Percentiles rank a stretch among this genome's conserved stretches.
phyloP scores from a whole-genome alignment of 2,113 vertebrate genomes.

The Gopherus evgoodei region DNA sequence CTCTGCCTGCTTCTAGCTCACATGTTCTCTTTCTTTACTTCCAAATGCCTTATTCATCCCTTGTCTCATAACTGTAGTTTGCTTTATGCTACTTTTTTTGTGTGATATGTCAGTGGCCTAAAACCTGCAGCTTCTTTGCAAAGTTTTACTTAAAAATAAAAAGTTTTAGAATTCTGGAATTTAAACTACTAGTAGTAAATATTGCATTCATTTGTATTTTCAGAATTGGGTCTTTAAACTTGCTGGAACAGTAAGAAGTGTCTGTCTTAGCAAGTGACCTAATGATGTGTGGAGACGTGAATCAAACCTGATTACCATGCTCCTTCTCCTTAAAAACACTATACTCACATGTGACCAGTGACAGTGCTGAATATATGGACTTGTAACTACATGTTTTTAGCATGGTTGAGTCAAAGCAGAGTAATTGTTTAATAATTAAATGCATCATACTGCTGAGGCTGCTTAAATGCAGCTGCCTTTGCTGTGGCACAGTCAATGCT shows the following conservation, averaged over 20 bases:
- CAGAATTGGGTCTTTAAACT: background rate
- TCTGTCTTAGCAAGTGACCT: background rate
- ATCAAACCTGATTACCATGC: background rate
- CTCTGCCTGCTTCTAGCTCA: background rate
- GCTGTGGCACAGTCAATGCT: background rate
- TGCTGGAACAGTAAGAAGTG: fast-evolving
- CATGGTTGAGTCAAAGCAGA: background rate
- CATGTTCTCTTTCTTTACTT: background rate
- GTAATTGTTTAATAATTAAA: background rate
- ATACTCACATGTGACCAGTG: fast-evolving
- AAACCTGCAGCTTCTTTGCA: background rate
- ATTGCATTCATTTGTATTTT: background rate
- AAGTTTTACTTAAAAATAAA: background rate
- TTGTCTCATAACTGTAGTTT: background rate
- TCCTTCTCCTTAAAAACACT: background rate
- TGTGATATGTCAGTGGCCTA: background rate
- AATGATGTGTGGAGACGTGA: background rate
- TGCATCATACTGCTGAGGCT: background rate
- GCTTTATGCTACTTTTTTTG: background rate
- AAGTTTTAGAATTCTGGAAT: background rate
- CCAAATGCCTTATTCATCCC: background rate
- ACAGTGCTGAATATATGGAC: background rate
- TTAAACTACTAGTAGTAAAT: background rate
- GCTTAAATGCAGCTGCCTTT: background rate
- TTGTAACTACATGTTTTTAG: fast-evolving